phyloP scores from a whole-genome alignment of 2,797 vertebrate species.

The Zalophus californianus region DNA sequence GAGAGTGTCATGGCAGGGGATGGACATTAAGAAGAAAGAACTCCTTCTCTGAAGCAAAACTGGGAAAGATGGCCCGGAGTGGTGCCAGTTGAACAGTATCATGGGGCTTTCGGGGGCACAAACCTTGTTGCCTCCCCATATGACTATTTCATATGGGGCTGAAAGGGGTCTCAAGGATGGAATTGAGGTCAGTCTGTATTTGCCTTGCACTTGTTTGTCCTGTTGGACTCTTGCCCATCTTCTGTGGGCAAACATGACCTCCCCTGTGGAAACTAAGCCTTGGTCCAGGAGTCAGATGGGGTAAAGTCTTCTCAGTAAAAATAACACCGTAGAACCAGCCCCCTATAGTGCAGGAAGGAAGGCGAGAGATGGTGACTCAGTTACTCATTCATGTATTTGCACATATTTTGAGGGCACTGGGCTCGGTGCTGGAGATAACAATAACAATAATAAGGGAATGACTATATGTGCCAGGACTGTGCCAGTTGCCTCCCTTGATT shows the following conservation, averaged over 20 bases:
- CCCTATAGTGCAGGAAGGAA: background rate
- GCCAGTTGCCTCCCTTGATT: background rate
- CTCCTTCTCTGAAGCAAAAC: background rate
- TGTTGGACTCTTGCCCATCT: background rate
- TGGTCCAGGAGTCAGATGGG: background rate
- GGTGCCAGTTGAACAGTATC: background rate
- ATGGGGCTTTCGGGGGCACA: background rate
- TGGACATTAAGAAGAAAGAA: constrained; percentile 4
- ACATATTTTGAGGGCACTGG: background rate
- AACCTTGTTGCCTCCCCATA: background rate
- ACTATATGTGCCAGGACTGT: background rate
- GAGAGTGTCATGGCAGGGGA: background rate
- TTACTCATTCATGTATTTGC: constrained; percentile 16
- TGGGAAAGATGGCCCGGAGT: background rate
- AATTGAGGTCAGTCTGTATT: background rate
- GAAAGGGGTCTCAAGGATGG: background rate
- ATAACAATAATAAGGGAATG: constrained; percentile 24
- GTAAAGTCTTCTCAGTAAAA: background rate
- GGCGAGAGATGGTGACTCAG: background rate
- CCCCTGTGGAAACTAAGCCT: constrained; percentile 23
- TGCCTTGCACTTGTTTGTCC: background rate
- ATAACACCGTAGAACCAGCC: background rate
- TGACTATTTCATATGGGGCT: background rate
- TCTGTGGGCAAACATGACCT: background rate
- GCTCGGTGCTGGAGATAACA: background rate